Base-by-base conservation (phyloP, 1,140 invertebrate genomes). In the Conopomorpha cramerella region DNA sequence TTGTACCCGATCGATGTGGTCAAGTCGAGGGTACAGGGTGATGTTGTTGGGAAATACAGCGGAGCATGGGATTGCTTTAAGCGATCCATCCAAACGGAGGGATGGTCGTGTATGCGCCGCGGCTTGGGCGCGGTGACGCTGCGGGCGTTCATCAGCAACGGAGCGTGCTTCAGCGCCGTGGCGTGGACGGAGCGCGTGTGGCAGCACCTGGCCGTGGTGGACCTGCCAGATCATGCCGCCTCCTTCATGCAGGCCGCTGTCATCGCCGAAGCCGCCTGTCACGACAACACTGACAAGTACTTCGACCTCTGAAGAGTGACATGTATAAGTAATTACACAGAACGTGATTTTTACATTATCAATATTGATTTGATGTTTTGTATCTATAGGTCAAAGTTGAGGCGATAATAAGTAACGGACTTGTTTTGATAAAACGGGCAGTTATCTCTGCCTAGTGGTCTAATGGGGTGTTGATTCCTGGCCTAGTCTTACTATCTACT, bases 61-160 rank as follows among this genome's bases (percentile, higher is more conserved):
- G 84, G 86, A n/a, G 77, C 84, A 7, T 49, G 83, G 26, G 86
- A 94, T 53, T 95, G 93, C 57, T 71, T 88, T 2, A 61, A 71
- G 10, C 81, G 87, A 48, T 91, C 89, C 16, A 71, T 90, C 16
- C 64, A 62, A 15, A 52, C 63, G 0, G 91, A 94, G 53, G 92
- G 92, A 0, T 78, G 82, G 37, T 41, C 49, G 0, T 88, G 85
- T 39, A 78, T 95, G 38, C 79, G 82, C 13, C 72, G 86, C 8
- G 92, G 92, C 0, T 52, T 95, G 0, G 83, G 79, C 8, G 89
- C 92, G 0, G 90, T 92, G 0, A 61, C 92, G 10, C 60, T 95
- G 18, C 81, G 94, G 27, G 92, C 94, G 0, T 96, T 96, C 70
- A 92, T 94, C 0, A 89, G 89, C n/a, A 97, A 96, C 55, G 94